Base-by-base conservation (phyloP, 2,888 invertebrate genomes). In the Ditylenchus weischeri region DNA sequence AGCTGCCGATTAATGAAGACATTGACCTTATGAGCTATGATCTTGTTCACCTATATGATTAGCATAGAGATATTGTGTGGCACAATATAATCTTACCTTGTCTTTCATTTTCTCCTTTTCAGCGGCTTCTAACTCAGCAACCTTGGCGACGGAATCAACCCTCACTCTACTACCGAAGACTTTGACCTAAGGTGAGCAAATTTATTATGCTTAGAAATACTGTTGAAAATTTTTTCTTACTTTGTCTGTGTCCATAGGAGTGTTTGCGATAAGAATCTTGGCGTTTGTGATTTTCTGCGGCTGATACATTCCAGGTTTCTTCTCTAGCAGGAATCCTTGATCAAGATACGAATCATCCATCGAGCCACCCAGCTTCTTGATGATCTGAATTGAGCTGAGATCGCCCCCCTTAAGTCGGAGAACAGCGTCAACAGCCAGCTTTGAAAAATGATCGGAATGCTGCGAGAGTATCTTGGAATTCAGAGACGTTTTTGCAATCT, bases 51-150 rank as follows among this genome's bases (percentile, higher is more conserved):
- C 76, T 76, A 21, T 59, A 71, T 60, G n/a, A 69, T 10, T 1
- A 29, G 18, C 11, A 43, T 13, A 43, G 43, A 13, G 15, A 8
- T 43, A 43, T 43, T 43, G 3, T 13, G 1, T 6, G 43, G 3
- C 29, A 4, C 8, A 43, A 43, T 2, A 10, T 43, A 3, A 54
- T 15, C 50, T 5, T 11, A 76, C 94, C 88, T 99, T 99, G 79
- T 94, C 93, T 84, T 93, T 95, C 98, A 99, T 99, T 84, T 99
- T 99, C 83, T 95, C 93, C 84, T 96, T 98, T 84, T 99, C 98
- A 0, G 96, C 96, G 59, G 91, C 85, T 86, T 99, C 98, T 62
- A 99, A 86, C 82, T 98, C 96, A 6, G 98, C 98, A 72, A 99
- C 92, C 85, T 96, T 87, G 11, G 87, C 85, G 19, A 87, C 84